Percentiles rank a stretch among this genome's conserved stretches.
These are phyloP conservation scores for Amphiprion clarkii DNA, from an alignment of 2,797 vertebrate genomes.

Conservation along the genomic window DNA sequence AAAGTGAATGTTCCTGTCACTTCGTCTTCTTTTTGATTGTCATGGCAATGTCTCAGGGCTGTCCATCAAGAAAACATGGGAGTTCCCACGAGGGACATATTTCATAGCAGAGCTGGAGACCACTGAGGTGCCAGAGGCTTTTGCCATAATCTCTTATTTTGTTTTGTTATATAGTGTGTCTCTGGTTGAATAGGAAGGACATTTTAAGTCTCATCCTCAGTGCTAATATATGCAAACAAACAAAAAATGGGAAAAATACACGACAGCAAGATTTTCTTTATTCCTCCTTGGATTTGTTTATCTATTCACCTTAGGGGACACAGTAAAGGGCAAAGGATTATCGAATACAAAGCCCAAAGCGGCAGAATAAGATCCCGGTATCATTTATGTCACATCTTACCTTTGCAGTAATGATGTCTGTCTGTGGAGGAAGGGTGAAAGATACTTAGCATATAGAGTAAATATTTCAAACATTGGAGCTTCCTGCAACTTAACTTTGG, in stretches of 20 bases:
- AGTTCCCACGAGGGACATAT: constrained; percentile 28
- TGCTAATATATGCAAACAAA: constrained; percentile 37
- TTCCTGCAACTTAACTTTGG: constrained; percentile 53
- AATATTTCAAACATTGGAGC: constrained; percentile 62
- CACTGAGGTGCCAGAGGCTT: constrained; percentile 42
- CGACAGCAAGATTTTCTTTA: constrained; percentile 3
- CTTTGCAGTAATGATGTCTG: constrained; percentile 39
- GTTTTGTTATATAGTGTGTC: constrained; percentile 14
- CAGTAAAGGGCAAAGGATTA: constrained; percentile 30
- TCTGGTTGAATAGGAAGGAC: constrained; percentile 25
- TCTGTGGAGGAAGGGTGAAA: constrained; percentile 31
- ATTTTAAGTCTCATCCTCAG: constrained; percentile 15
- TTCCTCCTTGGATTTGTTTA: constrained; percentile 20
- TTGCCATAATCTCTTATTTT: constrained; percentile 30
- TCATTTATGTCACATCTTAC: constrained; percentile 59
- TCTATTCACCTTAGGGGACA: constrained; percentile 13
- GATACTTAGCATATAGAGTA: constrained; percentile 55
- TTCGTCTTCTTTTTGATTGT: constrained; percentile 66
- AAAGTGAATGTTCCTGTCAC: constrained; percentile 62
- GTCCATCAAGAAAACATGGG: constrained; percentile 57
- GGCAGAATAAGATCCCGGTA: constrained; percentile 35
- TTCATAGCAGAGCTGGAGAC: constrained; percentile 33
- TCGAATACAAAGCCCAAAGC: constrained; percentile 29
- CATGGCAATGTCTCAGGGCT: constrained; percentile 55
- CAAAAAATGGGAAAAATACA: constrained; percentile 13